These are phyloP conservation scores for Lynx canadensis DNA, from an alignment of 2,113 vertebrate species.

Conservation along the genomic window DNA sequence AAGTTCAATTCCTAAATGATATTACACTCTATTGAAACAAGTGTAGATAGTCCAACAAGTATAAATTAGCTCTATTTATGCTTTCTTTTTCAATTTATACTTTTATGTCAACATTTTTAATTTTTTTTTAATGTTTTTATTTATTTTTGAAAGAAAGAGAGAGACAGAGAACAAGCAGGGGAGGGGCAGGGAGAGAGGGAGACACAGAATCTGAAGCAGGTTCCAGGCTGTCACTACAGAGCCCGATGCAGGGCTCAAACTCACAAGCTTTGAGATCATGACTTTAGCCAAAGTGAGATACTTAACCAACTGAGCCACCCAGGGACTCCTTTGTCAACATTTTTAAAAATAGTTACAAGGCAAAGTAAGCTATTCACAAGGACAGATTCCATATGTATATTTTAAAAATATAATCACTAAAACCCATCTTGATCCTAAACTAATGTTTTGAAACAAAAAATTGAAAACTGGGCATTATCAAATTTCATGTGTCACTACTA, in stretches of 20 bases:
- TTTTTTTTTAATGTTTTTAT: too few relatives aligned
- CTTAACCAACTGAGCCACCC: too few relatives aligned
- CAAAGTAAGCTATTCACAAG: not conserved
- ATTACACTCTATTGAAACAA: not conserved
- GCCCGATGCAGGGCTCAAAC: fast-evolving
- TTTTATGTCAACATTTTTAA: not conserved
- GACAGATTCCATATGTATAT: not conserved
- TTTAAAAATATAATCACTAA: not conserved
- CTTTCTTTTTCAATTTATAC: not conserved
- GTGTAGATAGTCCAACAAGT: not conserved
- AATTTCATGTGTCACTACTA: not conserved
- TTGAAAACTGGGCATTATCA: not conserved
- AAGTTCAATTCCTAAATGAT: not conserved
- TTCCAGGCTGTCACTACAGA: too few relatives aligned
- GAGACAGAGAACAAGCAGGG: too few relatives aligned
- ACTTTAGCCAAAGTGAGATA: too few relatives aligned
- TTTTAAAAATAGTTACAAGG: not conserved
- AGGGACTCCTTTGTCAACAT: not conserved
- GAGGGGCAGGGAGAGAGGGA: too few relatives aligned
- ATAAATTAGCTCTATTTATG: not conserved
- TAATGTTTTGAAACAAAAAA: not conserved
- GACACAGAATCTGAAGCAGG: too few relatives aligned
- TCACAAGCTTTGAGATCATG: too few relatives aligned
- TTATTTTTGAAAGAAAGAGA: too few relatives aligned
- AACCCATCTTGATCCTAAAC: not conserved